Base-by-base conservation (phyloP, 2,113 vertebrate species). In the Microtus montanus region DNA sequence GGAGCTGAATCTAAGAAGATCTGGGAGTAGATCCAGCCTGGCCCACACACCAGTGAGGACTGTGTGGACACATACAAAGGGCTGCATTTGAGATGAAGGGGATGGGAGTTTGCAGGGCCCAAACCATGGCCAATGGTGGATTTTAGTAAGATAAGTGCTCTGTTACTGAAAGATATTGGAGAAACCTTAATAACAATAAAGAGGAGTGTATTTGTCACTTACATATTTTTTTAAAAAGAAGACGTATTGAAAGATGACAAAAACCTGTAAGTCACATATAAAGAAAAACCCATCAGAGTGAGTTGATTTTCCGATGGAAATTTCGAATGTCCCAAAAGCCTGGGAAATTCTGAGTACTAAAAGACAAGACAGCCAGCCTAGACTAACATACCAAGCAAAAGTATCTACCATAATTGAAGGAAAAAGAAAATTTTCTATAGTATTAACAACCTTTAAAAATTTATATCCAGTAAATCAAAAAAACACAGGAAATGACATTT, bases 1-100 rank as follows among this genome's bases (percentile, higher is more conserved):
- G 97, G 99, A 99, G 94, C 98, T 99, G 95, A 99, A 99, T 98
- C 99, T 99, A 99, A 99, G 98, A 99, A 99, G 98, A 99, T 99
- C 22, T 99, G 99, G 99, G 99, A 99, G 97, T 99, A 99, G 96
- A 98, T 99, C 95, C 99, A 99, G 94, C 99, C 99, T 5, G 99
- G 99, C 91, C 98, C 99, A 86, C 98, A 95, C 92, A 99, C 99
- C 9, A 98, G 99, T 91, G 97, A 94, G 49, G 98, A 99, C 44
- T 99, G 99, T 93, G 98, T 99, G 92, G 99, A 99, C 89, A 99
- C 98, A 0, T 99, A 99, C 97, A 99, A 99, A 97, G 99, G 99
- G 98, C 98, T 13, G 98, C 99, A 4, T 99, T 99, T 97, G 98
- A 99, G 98, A 99, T 99, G 73, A 97, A 98, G 63, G 99, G 99